phyloP scores from a whole-genome alignment of 2,888 invertebrate genomes.

The Dasypolia templi region DNA sequence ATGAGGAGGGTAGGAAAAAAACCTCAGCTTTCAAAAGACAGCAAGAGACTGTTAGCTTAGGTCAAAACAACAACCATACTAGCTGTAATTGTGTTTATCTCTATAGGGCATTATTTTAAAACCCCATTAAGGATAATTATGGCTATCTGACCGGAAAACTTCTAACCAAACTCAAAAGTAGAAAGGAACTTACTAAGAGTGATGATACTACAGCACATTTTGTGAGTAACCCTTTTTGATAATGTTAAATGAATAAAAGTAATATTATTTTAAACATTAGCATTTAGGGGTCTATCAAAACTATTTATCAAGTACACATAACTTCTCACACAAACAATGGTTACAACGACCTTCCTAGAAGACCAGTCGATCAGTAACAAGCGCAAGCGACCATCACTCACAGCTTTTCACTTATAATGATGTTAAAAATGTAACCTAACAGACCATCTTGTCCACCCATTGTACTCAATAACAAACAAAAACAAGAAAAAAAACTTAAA shows the following conservation, averaged over 20 bases:
- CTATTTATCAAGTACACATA: constrained; percentile 23
- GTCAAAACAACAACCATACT: not conserved
- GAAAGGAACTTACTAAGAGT: not conserved
- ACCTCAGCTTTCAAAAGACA: not conserved
- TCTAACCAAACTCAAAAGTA: not conserved
- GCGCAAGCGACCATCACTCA: constrained; percentile 83
- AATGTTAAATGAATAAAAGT: too few relatives aligned
- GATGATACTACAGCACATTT: not conserved
- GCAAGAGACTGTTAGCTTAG: too few relatives aligned
- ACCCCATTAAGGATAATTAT: not conserved
- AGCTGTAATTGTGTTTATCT: not conserved
- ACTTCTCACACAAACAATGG: constrained; percentile 37
- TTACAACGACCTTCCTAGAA: constrained; percentile 58
- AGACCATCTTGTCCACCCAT: constrained; percentile 89
- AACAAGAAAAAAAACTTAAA: constrained; percentile 81
- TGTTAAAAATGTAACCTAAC: constrained; percentile 90
- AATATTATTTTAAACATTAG: not conserved
- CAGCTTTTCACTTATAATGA: constrained; percentile 89
- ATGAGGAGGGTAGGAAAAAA: not conserved
- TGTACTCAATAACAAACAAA: constrained; percentile 87
- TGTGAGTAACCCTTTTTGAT: too few relatives aligned
- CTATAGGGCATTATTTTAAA: not conserved
- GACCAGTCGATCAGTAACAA: constrained; percentile 48
- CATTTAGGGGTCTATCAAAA: constrained; percentile 10
- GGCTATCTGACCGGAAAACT: not conserved